Base-by-base conservation (phyloP, 2,113 vertebrate genomes). In the Myanophis thanlyinensis region DNA sequence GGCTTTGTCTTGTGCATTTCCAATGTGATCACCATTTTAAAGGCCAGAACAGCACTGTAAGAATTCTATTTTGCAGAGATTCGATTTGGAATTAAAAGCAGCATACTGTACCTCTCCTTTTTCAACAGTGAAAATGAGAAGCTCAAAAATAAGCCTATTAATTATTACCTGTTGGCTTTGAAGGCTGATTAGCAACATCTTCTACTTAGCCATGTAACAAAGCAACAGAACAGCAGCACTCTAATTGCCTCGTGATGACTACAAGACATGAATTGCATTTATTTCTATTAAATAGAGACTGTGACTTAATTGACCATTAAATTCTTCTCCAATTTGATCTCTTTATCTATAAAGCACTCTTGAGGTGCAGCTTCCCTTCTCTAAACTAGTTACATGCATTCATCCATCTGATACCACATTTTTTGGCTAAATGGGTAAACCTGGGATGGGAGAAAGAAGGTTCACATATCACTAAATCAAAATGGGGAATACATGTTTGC, bases 231-330 rank as follows among this genome's bases (percentile, higher is more conserved):
- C 87, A 89, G 27, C 40, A 88, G 87, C 52, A 85, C 40, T 25
- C 51, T 92, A 89, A 92, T 89, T 89, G 89, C 67, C 35, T 84
- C 87, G 49, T 52, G 53, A 89, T 54, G 91, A 92, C 62, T 54
- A 23, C 51, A 84, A 89, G 62, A 44, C 67, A n/a, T 48, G 20
- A 92, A 88, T 44, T 89, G 49, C 62, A 48, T 92, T 84, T 46
- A 89, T 89, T 44, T 40, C 87, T 92, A 22, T 11, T 40, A 22
- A 52, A 20, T 53, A 51, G 20, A 27, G 46, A 80, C n/a, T 6
- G 52, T 0, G 0, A 53, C 11, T 11, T 85, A 80, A 87, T 23
- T 91, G 56, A 56, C 93, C 87, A 5, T 18, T 30, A 80, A 2
- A 7, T 3, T 5, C 49, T 93, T 91, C 5, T 92, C 92, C 10